Evolutionary conservation across 2,113 vertebrate genomes (phyloP).

Genomic region (Campylorhamphus procurvoides): DNA sequence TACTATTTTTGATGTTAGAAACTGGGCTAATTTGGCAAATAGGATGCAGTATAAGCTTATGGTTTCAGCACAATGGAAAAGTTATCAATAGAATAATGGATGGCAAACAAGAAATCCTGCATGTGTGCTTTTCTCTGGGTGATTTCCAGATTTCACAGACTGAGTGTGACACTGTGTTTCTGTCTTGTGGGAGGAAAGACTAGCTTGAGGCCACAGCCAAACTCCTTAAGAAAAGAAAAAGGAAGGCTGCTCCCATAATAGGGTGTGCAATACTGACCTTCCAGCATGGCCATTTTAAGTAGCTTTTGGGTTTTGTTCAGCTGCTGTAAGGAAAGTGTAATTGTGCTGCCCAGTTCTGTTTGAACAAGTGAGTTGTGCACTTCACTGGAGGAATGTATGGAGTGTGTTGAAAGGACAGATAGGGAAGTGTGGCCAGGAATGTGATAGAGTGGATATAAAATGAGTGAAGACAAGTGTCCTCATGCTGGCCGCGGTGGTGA

Average conservation of each 20-base stretch:
- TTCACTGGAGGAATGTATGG: conserved; percentile 23
- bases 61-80: not conserved
- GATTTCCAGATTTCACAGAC: not conserved
- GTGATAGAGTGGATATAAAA: conserved; percentile 47
- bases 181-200: conserved; percentile 15
- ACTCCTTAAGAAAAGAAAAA: not conserved
- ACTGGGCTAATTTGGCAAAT: not conserved
- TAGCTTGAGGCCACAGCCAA: not conserved
- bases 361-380: not conserved
- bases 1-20: not conserved
- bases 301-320: not conserved
- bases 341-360: not conserved
- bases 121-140: not conserved
- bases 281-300: not conserved
- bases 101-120: not conserved
- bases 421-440: conserved; percentile 48
- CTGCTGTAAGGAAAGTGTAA: not conserved
- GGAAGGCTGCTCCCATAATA: not conserved
- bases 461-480: conserved; percentile 62
- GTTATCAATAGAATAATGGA: not conserved
- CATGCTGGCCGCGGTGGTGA: conserved; percentile 47
- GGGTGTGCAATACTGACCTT: conserved; percentile 12
- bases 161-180: not conserved
- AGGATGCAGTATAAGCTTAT: not conserved
- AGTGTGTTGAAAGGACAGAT: conserved; percentile 61